Evolutionary conservation across 2,888 invertebrate genomes (phyloP).

Genomic region (Chorisops tibialis): DNA sequence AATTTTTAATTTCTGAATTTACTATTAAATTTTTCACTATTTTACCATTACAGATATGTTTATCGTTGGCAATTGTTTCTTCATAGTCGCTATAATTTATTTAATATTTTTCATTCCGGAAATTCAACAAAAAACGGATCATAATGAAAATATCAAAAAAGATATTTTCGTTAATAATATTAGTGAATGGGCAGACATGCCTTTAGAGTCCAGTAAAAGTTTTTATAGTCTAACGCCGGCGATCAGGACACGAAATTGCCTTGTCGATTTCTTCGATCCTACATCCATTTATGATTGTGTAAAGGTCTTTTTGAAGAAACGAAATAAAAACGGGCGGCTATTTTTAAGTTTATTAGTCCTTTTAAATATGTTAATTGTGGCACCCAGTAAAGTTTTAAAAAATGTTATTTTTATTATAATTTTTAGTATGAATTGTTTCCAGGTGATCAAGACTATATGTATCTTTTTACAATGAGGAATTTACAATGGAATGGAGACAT

Average conservation of each 20-base stretch:
- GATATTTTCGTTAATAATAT: conserved; percentile 16
- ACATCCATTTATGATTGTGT: conserved; percentile 46
- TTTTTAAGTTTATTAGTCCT: conserved; percentile 42
- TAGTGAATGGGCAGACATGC: conserved; percentile 31
- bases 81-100: conserved; percentile 46
- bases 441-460: conserved; percentile 49
- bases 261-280: conserved; percentile 48
- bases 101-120: conserved; percentile 48
- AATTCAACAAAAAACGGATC: conserved; percentile 31
- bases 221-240: not conserved
- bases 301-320: conserved; percentile 44
- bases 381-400: not conserved
- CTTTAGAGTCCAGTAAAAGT: conserved; percentile 1
- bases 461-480: conserved; percentile 45
- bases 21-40: not conserved
- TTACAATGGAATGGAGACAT: conserved; percentile 50
- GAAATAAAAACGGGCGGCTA: conserved; percentile 45
- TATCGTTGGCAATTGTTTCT: conserved; percentile 44
- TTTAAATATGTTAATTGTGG: conserved; percentile 30
- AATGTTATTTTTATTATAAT: not conserved
- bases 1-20: too few relatives aligned
- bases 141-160: not conserved
- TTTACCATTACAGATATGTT: conserved; percentile 43
- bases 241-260: conserved; percentile 35
- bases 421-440: not conserved